A percentile compares a stretch with the other conserved stretches of the same genome.
Conservation (phyloP, 92 coral and sea anemone species). For the Epizoanthus stellaris region DNA sequence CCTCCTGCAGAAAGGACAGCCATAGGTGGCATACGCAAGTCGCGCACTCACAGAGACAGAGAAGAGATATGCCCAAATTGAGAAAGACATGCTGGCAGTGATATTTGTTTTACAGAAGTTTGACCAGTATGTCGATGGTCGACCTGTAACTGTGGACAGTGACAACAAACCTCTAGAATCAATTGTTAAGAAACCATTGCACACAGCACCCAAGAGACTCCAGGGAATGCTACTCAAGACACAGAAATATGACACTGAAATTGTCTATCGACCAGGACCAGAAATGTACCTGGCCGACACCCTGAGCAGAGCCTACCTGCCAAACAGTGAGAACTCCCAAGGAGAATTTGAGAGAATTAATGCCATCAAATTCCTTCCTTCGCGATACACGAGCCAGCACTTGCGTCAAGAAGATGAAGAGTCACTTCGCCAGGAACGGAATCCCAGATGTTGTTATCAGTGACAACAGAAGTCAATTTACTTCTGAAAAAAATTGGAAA, state of each 20-base stretch:
- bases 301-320: background rate
- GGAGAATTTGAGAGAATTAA: slow-evolving; percentile 26
- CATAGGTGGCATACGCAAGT: slow-evolving; percentile 4
- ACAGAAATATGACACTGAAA: slow-evolving; percentile 2
- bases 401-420: slow-evolving; percentile 8
- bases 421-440: slow-evolving; percentile 15
- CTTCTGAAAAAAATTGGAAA: no score
- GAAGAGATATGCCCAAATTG: background rate
- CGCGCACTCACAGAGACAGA: background rate
- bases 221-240: slow-evolving; percentile 1
- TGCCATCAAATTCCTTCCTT: background rate
- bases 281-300: slow-evolving; percentile 26
- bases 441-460: background rate
- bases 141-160: slow-evolving; percentile 17
- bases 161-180: slow-evolving; percentile 3
- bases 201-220: slow-evolving; percentile 18
- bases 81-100: background rate
- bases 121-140: slow-evolving; percentile 9
- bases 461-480: no score
- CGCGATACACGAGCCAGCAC: background rate
- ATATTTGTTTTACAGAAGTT: background rate
- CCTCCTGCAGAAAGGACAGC: slow-evolving; percentile 3
- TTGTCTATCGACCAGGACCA: slow-evolving; percentile 15
- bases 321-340: background rate
- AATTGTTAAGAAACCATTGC: slow-evolving; percentile 14